Evolutionary conservation across 2,113 vertebrate species (phyloP), one percentile per base, ranked within the genome.

Genomic region (Pungitius pungitius): DNA sequence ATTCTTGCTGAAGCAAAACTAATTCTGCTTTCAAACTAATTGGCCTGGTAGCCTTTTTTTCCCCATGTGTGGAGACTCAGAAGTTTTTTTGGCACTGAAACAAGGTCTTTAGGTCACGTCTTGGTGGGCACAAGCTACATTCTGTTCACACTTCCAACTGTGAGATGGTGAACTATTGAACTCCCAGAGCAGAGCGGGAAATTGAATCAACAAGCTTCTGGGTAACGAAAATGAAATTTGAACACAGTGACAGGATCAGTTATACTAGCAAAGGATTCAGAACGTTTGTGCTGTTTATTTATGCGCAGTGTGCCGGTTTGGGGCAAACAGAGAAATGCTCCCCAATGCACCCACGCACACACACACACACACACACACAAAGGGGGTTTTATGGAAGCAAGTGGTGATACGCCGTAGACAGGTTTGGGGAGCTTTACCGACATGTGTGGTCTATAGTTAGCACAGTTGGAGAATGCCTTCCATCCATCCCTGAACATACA

Each of bases 381-480:
- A 72, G 52, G 60, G 83, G 75, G 8, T 71, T 73, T 81, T 87
- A 85, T 83, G 76, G 80, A 78, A 71, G 77, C 89, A 83, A 85
- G 90, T 87, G 87, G 73, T 91, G 90, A 92, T 88, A 90, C 71
- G 76, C 74, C 69, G 82, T 70, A 82, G 87, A 90, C 88, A 92
- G 89, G 87, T 90, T 91, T 88, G 61, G 51, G 75, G 82, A 88
- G 83, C 58, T 84, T 90, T 78, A 79, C 56, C 81, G 49, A 90
- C 90, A 92, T 90, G 88, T 91, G 89, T 81, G 85, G 83, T 90
- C 90, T 92, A 92, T 90, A 91, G 88, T 92, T 92, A 91, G 90
- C 67, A 37, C 80, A 51, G 79, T 85, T 80, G 68, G 76, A 77
- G 85, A 87, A 91, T 87, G 86, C 75, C 39, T 82, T 86, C 83